Conservation (phyloP, 2,888 invertebrate species). For the Entomobrya multifasciata region DNA sequence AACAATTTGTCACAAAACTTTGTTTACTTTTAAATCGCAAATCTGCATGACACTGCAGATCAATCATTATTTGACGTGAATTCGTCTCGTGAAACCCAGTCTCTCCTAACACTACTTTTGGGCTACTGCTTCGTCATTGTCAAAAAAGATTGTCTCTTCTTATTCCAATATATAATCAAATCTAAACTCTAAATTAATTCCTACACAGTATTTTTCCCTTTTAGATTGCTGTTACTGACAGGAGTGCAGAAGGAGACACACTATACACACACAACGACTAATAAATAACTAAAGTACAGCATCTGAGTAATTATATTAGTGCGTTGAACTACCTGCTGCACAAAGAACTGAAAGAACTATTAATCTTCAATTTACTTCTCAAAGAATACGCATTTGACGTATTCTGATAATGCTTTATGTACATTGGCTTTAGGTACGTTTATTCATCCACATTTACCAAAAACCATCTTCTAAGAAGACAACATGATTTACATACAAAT, state of each 20-base stretch:
- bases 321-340: background rate
- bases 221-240: too few relatives aligned
- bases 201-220: too few relatives aligned
- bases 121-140: background rate
- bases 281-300: background rate
- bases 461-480: too few relatives aligned
- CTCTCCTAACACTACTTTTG: background rate
- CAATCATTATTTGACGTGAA: slow-evolving; percentile 29
- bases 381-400: too few relatives aligned
- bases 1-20: slow-evolving; percentile 13
- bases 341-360: background rate
- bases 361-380: too few relatives aligned
- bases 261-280: background rate
- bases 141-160: background rate
- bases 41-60: slow-evolving; percentile 49
- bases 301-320: background rate
- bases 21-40: slow-evolving; percentile 31
- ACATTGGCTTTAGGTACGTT: too few relatives aligned
- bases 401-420: too few relatives aligned
- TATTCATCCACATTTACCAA: too few relatives aligned
- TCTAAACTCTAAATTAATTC: too few relatives aligned
- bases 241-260: too few relatives aligned
- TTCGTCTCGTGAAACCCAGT: background rate
- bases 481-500: too few relatives aligned
- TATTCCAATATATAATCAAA: too few relatives aligned